These are phyloP conservation scores for Schizopygopsis pylzovi DNA, from an alignment of 2,797 vertebrate species.

Conservation along the genomic window DNA sequence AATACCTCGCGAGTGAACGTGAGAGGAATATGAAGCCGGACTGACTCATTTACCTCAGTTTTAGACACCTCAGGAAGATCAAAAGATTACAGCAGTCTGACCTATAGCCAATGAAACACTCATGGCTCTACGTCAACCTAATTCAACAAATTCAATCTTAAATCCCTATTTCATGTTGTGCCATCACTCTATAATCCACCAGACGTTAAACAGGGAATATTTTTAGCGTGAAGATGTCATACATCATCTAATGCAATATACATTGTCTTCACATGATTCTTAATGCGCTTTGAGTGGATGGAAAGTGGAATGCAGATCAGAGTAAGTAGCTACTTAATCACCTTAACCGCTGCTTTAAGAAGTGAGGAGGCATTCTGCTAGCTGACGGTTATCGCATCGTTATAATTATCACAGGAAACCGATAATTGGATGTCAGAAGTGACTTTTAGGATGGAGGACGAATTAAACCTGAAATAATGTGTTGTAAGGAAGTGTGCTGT, in stretches of 20 bases:
- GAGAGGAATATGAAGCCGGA: constrained; percentile 30
- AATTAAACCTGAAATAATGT: not conserved
- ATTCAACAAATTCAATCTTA: constrained; percentile 27
- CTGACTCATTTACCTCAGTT: constrained; percentile 32
- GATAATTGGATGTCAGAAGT: constrained; percentile 20
- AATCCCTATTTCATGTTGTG: constrained; percentile 15
- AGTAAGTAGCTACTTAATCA: constrained; percentile 14
- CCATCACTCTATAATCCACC: not conserved
- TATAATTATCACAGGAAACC: not conserved
- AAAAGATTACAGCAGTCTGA: constrained; percentile 22
- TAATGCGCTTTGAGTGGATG: constrained; percentile 17
- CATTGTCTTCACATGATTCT: constrained; percentile 3
- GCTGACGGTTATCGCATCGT: not conserved
- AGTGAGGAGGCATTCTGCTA: not conserved
- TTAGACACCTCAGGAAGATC: constrained; percentile 12
- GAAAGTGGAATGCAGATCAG: not conserved
- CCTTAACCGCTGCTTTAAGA: constrained; percentile 1
- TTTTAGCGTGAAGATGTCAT: not conserved
- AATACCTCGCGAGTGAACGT: constrained; percentile 13
- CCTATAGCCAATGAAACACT: not conserved
- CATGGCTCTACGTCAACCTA: not conserved
- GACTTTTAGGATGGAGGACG: constrained; percentile 9
- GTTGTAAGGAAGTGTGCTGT: not conserved
- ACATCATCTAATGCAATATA: not conserved
- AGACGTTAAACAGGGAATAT: constrained; percentile 2